These are phyloP conservation scores for Stegodyphus dumicola DNA, from an alignment of 1,140 invertebrate species.

Conservation along the genomic window DNA sequence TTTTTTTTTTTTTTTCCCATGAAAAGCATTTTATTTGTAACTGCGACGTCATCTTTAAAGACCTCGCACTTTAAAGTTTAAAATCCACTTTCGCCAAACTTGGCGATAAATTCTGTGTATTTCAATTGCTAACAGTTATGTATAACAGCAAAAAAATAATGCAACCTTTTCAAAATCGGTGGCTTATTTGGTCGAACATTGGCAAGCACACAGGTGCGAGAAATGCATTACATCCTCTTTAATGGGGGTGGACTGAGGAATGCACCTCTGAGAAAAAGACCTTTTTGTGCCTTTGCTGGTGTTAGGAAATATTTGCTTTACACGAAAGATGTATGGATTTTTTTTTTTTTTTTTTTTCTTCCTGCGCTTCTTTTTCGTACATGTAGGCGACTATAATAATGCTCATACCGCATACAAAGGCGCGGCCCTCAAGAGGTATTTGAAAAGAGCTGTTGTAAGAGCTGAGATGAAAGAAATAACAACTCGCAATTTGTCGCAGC, in stretches of 20 bases:
- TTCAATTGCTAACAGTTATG: background rate
- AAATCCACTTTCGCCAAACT: background rate
- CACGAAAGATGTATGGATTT: background rate
- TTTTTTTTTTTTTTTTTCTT: no score
- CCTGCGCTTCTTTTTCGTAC: no score
- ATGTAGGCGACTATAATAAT: no score
- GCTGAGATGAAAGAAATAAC: no score
- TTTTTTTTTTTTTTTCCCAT: rapidly evolving
- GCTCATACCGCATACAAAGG: no score
- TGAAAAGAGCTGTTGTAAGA: no score
- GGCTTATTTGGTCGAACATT: conserved; percentile 7
- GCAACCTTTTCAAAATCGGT: conserved; percentile 38
- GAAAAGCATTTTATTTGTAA: no score
- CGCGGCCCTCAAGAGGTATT: no score
- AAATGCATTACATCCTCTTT: conserved; percentile 54
- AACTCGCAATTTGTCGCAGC: no score
- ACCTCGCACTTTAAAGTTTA: background rate
- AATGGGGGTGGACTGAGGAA: conserved; percentile 50
- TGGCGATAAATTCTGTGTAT: background rate
- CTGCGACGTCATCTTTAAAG: no score
- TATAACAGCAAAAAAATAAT: background rate
- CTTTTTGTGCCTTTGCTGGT: background rate
- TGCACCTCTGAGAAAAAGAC: conserved; percentile 33
- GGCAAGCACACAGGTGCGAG: conserved; percentile 36
- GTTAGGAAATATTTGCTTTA: conserved; percentile 53